Evolutionary conservation across 2,797 vertebrate genomes (phyloP).

Genomic region (Myripristis jacobus): DNA sequence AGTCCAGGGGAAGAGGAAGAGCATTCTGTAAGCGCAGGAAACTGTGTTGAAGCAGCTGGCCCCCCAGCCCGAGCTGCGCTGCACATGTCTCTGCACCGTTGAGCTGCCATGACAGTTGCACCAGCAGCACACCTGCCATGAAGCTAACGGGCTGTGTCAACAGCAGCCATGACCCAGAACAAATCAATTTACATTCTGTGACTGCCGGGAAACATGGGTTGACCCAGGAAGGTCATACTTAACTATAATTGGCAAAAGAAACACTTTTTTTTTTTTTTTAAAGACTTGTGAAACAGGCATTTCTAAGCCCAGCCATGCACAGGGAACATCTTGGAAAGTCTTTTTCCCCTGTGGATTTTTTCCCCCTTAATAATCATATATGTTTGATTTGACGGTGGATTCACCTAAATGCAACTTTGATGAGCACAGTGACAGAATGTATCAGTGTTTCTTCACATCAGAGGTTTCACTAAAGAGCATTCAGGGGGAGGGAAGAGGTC

Average conservation of each 20-base stretch:
- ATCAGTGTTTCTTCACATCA: not conserved
- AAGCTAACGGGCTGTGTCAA: conserved; percentile 7
- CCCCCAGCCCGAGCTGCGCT: not conserved
- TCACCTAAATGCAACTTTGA: not conserved
- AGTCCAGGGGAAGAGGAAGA: conserved; percentile 19
- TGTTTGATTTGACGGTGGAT: not conserved
- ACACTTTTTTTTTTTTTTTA: not conserved
- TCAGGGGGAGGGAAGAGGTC: too few species aligned
- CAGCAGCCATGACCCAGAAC: conserved; percentile 8
- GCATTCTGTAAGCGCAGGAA: not conserved
- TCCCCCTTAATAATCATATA: not conserved
- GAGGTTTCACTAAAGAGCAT: not conserved
- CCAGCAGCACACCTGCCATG: conserved; percentile 38
- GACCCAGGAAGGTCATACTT: not conserved
- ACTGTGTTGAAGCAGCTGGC: not conserved
- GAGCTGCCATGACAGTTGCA: not conserved
- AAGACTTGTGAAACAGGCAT: too few species aligned
- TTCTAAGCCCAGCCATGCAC: not conserved
- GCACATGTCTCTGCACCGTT: conserved; percentile 27
- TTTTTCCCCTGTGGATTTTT: not conserved
- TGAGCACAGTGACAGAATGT: not conserved
- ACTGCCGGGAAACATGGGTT: not conserved
- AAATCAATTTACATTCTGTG: not conserved
- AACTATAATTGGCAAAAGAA: not conserved
- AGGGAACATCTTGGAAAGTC: not conserved